Conservation (phyloP, 2,888 invertebrate species). For the Zelleria hepariella region DNA sequence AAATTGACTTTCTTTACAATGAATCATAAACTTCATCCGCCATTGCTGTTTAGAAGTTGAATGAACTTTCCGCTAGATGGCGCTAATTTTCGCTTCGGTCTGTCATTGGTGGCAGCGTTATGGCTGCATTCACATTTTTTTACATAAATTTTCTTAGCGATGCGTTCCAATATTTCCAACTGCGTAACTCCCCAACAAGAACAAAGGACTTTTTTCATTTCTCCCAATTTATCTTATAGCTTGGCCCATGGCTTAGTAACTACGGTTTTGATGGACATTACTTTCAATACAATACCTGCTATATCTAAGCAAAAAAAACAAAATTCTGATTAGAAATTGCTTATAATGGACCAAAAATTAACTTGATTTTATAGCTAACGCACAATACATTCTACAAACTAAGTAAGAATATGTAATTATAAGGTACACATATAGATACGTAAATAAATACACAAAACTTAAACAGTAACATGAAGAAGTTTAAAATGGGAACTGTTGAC, state of each 20-base stretch:
- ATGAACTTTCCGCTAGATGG: slow-evolving; percentile 43
- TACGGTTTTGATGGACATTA: too few species aligned
- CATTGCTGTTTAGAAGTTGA: slow-evolving; percentile 47
- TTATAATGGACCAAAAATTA: not conserved
- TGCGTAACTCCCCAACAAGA: too few species aligned
- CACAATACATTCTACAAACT: not conserved
- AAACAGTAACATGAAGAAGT: slow-evolving; percentile 16
- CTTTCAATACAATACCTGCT: too few species aligned
- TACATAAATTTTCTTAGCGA: not conserved
- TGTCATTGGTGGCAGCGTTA: not conserved
- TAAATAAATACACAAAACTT: slow-evolving; percentile 36
- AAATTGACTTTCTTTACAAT: not conserved
- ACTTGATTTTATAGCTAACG: not conserved
- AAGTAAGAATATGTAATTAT: not conserved
- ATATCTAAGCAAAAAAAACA: not conserved
- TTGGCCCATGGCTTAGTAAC: too few species aligned
- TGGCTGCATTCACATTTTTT: not conserved
- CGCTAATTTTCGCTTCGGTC: slow-evolving; percentile 18
- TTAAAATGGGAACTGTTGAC: slow-evolving; percentile 62
- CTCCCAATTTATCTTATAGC: too few species aligned
- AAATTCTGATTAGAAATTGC: not conserved
- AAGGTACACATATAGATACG: slow-evolving; percentile 12
- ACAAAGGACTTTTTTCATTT: too few species aligned
- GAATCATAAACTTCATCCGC: slow-evolving; percentile 28
- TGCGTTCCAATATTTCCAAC: not conserved